Conservation (phyloP, 1,140 invertebrate species). For the Aphaenogaster ashmeadi region DNA sequence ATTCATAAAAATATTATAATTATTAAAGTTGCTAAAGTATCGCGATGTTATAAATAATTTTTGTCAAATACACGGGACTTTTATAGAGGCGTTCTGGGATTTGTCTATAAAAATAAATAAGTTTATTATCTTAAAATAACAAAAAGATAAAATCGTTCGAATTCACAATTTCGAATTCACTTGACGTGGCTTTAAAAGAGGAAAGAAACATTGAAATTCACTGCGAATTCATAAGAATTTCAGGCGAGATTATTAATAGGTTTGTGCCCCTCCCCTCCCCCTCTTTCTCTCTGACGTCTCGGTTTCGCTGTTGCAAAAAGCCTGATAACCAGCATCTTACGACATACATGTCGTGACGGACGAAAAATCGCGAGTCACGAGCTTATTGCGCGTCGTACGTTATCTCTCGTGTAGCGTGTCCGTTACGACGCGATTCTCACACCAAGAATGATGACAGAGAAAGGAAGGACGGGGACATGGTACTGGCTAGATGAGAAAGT, state of each 20-base stretch:
- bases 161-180: not conserved
- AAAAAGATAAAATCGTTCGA: not conserved
- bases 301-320: conserved; percentile 3
- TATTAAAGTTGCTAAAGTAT: not conserved
- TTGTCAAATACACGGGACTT: not conserved
- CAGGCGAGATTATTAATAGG: not conserved
- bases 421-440: conserved; percentile 32
- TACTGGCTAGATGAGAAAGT: conserved; percentile 37
- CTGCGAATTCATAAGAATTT: conserved; percentile 7
- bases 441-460: conserved; percentile 34
- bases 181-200: not conserved
- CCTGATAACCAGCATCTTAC: conserved; percentile 26
- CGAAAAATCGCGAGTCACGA: conserved; percentile 38
- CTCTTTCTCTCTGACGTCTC: not conserved
- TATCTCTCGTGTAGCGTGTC: conserved; percentile 26
- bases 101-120: not conserved
- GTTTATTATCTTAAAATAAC: not conserved
- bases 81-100: not conserved
- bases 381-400: conserved; percentile 45
- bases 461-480: conserved; percentile 10
- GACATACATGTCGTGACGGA: not conserved
- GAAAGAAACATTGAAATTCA: not conserved
- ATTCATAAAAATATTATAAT: not conserved
- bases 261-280: not conserved
- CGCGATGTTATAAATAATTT: not conserved